Conservation (phyloP, 1,140 invertebrate species). For the Drosophila varians region DNA sequence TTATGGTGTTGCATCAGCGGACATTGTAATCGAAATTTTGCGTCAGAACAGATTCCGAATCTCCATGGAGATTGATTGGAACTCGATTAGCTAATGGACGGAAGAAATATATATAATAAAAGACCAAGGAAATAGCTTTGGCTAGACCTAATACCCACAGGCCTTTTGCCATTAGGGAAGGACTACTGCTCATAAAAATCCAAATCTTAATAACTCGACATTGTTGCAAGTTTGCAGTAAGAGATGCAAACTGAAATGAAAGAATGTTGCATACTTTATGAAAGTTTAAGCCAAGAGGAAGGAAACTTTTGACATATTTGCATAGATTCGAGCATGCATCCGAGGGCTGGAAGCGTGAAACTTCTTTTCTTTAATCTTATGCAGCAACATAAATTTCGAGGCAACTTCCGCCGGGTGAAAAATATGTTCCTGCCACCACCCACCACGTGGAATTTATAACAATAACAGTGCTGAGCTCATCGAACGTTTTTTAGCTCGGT, state of each 20-base stretch:
- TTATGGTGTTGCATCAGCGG: constrained; percentile 51
- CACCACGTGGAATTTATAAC: constrained; percentile 36
- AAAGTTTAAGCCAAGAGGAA: constrained; percentile 1
- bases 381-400: constrained; percentile 46
- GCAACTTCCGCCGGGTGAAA: constrained; percentile 40
- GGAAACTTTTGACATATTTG: constrained; percentile 59
- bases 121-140: no score
- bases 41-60: constrained; percentile 36
- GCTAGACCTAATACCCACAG: no score
- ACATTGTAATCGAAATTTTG: constrained; percentile 57
- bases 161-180: neutral
- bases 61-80: constrained; percentile 54
- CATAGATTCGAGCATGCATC: constrained; percentile 39
- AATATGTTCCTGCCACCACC: neutral
- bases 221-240: constrained; percentile 2
- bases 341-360: neutral
- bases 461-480: constrained; percentile 70
- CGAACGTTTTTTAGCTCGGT: constrained; percentile 47
- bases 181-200: constrained; percentile 28
- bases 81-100: neutral
- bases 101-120: neutral
- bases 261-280: constrained; percentile 7
- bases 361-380: constrained; percentile 30
- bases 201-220: constrained; percentile 35
- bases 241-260: constrained; percentile 4